Conservation (phyloP, 2,113 vertebrate genomes). For the Calypte anna region DNA sequence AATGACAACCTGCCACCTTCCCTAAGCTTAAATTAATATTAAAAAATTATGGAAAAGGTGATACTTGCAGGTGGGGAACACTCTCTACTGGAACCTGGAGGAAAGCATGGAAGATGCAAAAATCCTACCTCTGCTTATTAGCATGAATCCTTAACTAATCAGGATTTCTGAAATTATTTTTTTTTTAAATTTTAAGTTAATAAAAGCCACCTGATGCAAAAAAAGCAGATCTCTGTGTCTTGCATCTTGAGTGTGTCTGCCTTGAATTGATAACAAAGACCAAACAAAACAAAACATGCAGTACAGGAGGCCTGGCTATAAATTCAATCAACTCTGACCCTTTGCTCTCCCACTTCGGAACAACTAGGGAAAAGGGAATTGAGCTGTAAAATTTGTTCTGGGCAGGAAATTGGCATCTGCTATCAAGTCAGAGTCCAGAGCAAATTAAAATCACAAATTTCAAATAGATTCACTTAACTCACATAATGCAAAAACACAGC, state of each 20-base stretch:
- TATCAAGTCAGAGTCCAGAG: conserved; percentile 30
- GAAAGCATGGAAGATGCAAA: neutral
- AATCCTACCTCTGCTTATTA: neutral
- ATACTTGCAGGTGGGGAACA: neutral
- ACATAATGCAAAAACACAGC: neutral
- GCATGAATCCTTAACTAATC: neutral
- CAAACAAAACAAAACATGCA: neutral
- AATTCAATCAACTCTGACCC: conserved; percentile 12
- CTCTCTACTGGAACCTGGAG: neutral
- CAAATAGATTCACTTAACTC: conserved; percentile 44
- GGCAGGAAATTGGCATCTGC: conserved; percentile 35
- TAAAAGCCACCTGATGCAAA: neutral
- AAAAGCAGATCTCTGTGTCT: neutral
- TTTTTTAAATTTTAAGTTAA: neutral
- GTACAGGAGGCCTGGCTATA: neutral
- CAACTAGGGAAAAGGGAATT: conserved; percentile 11
- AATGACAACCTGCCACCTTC: neutral
- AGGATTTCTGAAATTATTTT: neutral
- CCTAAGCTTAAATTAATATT: neutral
- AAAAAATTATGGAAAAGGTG: neutral
- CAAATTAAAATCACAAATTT: conserved; percentile 48
- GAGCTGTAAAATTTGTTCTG: conserved; percentile 57
- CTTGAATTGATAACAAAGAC: neutral
- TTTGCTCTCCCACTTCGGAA: neutral
- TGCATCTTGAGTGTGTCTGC: neutral